Conservation (phyloP, 23 tunicate genomes). For the Styela clava region DNA sequence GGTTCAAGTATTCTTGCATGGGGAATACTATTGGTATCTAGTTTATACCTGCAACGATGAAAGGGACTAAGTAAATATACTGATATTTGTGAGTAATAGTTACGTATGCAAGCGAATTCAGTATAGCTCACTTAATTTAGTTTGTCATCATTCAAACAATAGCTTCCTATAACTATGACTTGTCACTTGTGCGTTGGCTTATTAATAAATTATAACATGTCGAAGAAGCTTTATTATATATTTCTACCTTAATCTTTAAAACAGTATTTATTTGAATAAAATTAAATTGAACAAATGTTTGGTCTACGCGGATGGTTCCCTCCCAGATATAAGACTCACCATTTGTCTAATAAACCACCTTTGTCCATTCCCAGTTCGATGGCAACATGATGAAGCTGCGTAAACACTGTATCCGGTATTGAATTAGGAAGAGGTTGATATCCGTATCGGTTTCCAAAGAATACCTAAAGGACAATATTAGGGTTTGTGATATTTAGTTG, state of each 20-base stretch:
- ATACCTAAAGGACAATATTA: conserved; percentile 47
- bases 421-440: conserved; percentile 64
- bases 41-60: conserved; percentile 45
- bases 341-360: conserved; percentile 24
- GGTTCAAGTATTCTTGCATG: conserved; percentile 57
- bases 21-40: conserved; percentile 70
- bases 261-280: no score
- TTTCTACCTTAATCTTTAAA: no score
- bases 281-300: no score
- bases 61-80: background rate
- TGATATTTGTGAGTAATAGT: background rate
- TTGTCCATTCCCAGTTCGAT: background rate
- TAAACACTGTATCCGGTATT: conserved; percentile 24
- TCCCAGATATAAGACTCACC: no score
- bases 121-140: no score
- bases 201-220: no score
- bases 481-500: background rate
- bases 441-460: conserved; percentile 80
- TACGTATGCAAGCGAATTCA: no score
- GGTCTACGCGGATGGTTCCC: no score
- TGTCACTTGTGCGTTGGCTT: no score
- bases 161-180: no score
- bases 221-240: no score
- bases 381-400: conserved; percentile 22
- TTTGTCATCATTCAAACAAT: no score